Base-by-base conservation (phyloP, 1,140 invertebrate species). In the Plodia interpunctella region DNA sequence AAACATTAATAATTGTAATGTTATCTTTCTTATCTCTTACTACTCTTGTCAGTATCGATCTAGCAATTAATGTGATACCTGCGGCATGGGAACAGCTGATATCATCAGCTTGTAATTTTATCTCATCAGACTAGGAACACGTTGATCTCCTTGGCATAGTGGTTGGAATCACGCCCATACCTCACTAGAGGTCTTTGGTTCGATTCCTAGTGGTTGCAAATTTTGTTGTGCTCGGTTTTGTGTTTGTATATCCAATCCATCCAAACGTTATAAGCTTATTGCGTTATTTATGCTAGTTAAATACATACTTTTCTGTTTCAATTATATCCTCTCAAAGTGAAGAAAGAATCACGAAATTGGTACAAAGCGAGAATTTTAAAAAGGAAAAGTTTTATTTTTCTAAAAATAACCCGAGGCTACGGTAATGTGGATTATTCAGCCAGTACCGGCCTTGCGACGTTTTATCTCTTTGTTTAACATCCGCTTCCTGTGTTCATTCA, bases 401-500 rank as follows among this genome's bases (percentile, higher is more conserved):
- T 63, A 63, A 58, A 63, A 53, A 63, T 63, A 63, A 25, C 17
- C 8, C 61, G 52, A 63, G 61, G 61, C 56, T 59, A 44, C 15
- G 18, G 20, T 13, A 59, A 54, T 44, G 38, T 30, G 49, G 30
- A 59, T 63, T 62, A 55, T 63, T 63, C 59, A 55, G 69, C 60
- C 62, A n/a, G 60, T 53, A 19, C 49, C 49, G 65, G 49, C 68
- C 68, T 71, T 64, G 59, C 62, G n/a, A 56, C 51, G 19, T 54
- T n/a, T 59, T 71, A 71, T 71, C 69, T 52, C 44, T 51, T 49
- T 50, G 49, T 38, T 35, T 57, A 32, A 57, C 50, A 65, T 71
- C 69, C 69, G 69, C 59, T 71, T 71, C 69, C 69, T 59, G 52
- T 57, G 28, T 51, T 19, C 49, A 51, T 51, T 51, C 49, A 51